These are phyloP conservation scores for Euglossa dilemma DNA, from an alignment of 1,140 invertebrate species.

Conservation along the genomic window DNA sequence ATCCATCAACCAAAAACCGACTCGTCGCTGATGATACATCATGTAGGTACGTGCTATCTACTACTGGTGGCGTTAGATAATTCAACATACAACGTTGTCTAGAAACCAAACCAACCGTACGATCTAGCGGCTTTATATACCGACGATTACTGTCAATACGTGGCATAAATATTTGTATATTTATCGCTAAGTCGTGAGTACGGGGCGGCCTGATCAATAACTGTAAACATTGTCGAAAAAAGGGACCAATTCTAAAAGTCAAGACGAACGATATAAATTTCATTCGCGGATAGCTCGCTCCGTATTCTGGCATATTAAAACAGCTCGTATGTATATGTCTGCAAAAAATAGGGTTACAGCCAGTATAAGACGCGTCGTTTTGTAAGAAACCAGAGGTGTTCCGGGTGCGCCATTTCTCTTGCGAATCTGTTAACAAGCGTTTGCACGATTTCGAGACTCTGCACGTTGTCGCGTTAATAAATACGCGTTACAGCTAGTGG, in stretches of 20 bases:
- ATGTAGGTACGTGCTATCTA: constrained; percentile 13
- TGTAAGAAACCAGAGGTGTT: no score
- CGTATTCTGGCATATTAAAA: constrained; percentile 1
- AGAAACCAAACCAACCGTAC: constrained; percentile 42
- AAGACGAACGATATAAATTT: constrained; percentile 17
- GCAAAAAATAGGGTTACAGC: constrained; percentile 18
- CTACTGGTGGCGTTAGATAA: constrained; percentile 30
- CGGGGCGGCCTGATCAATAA: constrained; percentile 34
- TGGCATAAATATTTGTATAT: constrained; percentile 35
- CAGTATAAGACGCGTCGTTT: constrained; percentile 16
- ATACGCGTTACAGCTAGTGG: no score
- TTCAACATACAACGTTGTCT: constrained; percentile 32
- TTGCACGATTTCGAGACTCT: background rate
- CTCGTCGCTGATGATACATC: background rate
- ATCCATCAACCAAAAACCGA: constrained; percentile 4
- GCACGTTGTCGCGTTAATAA: background rate
- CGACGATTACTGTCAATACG: constrained; percentile 41
- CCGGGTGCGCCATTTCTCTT: background rate
- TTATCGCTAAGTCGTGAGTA: constrained; percentile 30
- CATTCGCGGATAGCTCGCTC: background rate
- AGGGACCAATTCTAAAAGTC: constrained; percentile 18
- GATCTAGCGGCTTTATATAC: constrained; percentile 41
- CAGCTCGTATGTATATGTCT: background rate
- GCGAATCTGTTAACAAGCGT: background rate
- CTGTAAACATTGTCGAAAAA: constrained; percentile 30